Base-by-base conservation (phyloP, 2,888 invertebrate genomes). In the Drosophila formosana region DNA sequence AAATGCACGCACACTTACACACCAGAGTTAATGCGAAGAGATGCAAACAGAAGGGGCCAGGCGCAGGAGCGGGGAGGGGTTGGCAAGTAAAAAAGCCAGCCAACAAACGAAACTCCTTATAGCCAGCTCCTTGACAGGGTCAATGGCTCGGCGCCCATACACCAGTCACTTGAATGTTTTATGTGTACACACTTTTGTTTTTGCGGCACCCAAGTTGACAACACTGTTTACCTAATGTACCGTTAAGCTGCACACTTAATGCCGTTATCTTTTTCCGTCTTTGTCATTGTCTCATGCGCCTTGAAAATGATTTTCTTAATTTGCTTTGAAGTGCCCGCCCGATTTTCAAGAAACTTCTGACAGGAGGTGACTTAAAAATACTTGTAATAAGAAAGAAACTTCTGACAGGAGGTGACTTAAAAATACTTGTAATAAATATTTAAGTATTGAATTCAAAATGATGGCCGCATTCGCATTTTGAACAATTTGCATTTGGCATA, bases 211-310 rank as follows among this genome's bases (percentile, higher is more conserved):
- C 64, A 58, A 69, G 85, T 80, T 82, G 82, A 82, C 86, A 82
- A 74, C 75, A 80, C 71, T 86, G 86, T 83, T 83, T 87, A 84
- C 80, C 74, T 87, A 85, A 85, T 87, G 87, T 87, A 87, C 87
- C 87, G 84, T 84, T 84, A 84, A 84, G 87, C 80, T 72, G 76
- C 73, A 73, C 78, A 78, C 82, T 84, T 84, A 76, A 84, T 81
- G 84, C 72, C 80, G 70, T 74, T 75, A 78, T 80, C 77, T 67
- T 78, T 64, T 61, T 23, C 46, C 30, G 52, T 55, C 53, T 51
- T 71, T 66, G 57, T 51, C 63, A 63, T 73, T 66, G 71, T 46
- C 70, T 64, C 46, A 13, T 55, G 46, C 41, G 53, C 60, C 69
- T 66, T 65, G 67, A 32, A 81, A 80, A 80, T 81, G 63, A 83